Evolutionary conservation across 2,113 vertebrate species (phyloP).

Genomic region (Nycticorax nycticorax): DNA sequence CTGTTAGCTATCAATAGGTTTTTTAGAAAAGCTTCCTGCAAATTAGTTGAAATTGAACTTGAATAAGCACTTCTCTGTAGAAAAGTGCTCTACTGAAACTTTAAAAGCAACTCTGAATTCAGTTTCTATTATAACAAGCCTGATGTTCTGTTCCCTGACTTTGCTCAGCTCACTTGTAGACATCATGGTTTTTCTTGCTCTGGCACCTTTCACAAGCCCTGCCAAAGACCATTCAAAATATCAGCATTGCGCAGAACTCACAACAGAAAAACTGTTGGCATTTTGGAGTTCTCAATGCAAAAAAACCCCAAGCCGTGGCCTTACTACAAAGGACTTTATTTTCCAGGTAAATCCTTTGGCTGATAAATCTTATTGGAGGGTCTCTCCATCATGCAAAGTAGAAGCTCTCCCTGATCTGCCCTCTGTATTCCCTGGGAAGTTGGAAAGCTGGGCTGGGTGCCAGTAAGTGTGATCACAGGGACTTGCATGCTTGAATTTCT

Average conservation of each 20-base stretch:
- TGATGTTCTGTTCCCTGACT: not conserved
- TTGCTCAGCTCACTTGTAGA: not conserved
- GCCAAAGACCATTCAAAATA: not conserved
- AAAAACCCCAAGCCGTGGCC: not conserved
- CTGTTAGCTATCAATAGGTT: not conserved
- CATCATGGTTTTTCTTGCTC: not conserved
- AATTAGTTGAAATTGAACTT: constrained; percentile 14
- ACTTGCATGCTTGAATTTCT: not conserved
- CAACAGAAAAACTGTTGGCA: not conserved
- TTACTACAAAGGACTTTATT: not conserved
- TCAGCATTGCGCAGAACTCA: not conserved
- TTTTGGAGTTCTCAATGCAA: not conserved
- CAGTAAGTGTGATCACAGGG: not conserved
- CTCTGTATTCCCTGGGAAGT: accelerated
- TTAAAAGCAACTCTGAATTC: not conserved
- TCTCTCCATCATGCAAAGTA: not conserved
- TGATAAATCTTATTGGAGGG: not conserved
- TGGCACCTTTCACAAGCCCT: not conserved
- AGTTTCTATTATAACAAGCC: not conserved
- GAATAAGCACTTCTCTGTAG: constrained; percentile 2
- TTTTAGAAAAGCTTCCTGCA: not conserved
- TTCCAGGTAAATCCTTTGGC: not conserved
- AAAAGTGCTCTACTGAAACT: not conserved
- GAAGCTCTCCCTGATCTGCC: not conserved
- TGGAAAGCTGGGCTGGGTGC: not conserved